Percentiles rank a stretch among this genome's conserved stretches.
phyloP scores from a whole-genome alignment of 2,113 vertebrate species.

The Ameiurus melas region DNA sequence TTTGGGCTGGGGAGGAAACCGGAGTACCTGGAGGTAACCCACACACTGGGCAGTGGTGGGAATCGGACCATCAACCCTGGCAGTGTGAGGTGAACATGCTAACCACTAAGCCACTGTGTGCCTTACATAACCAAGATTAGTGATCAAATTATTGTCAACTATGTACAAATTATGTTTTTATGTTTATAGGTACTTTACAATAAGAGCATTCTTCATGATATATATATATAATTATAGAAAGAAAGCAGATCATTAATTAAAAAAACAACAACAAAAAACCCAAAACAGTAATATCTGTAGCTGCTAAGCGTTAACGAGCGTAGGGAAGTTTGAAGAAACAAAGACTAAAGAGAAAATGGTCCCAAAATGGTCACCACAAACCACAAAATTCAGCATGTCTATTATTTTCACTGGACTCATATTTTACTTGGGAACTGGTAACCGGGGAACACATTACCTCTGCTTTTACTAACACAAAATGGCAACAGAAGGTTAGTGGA shows the following conservation, averaged over 20 bases:
- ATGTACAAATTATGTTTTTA: neutral
- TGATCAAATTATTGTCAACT: neutral
- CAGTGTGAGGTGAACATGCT: too few species aligned
- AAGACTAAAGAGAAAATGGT: neutral
- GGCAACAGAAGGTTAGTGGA: slow-evolving; percentile 32
- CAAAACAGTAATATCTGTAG: neutral
- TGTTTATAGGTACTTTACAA: neutral
- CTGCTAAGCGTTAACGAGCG: neutral
- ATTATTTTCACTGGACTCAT: neutral
- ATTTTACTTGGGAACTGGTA: neutral
- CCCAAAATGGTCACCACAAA: neutral
- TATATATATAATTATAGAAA: neutral
- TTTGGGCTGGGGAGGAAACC: too few species aligned
- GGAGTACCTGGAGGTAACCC: too few species aligned
- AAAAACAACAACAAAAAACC: neutral
- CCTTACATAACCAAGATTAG: neutral
- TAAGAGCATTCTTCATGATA: neutral
- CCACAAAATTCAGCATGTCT: neutral
- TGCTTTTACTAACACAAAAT: slow-evolving; percentile 32
- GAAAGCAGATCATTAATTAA: neutral
- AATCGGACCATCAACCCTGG: too few species aligned
- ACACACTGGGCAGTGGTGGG: too few species aligned
- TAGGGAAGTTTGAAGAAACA: neutral
- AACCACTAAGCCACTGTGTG: too few species aligned
- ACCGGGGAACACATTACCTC: neutral